A percentile compares a stretch with the other conserved stretches of the same genome.
These are phyloP conservation scores for Suricata suricatta DNA, from an alignment of 2,113 vertebrate genomes.

Conservation along the genomic window DNA sequence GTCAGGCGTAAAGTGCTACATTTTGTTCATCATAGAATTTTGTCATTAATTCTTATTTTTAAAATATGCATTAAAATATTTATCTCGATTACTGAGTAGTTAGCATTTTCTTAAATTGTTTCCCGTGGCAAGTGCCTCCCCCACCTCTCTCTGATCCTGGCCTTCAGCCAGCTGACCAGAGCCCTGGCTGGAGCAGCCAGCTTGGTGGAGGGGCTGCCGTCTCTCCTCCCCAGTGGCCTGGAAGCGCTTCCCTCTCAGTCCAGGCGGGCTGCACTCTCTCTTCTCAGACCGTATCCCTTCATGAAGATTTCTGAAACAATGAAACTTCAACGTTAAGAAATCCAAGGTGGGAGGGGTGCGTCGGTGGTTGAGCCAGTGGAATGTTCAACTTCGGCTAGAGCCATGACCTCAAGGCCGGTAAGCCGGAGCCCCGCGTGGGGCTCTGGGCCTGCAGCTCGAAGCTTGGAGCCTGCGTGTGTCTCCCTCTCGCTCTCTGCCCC, in stretches of 20 bases:
- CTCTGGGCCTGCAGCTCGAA: too few species aligned
- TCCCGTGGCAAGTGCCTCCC: neutral
- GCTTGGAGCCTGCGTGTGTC: too few species aligned
- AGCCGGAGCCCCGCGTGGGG: too few species aligned
- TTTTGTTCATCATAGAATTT: neutral
- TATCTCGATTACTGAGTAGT: neutral
- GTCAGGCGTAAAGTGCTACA: neutral
- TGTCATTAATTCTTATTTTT: neutral
- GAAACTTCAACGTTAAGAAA: neutral
- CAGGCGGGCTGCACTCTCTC: neutral
- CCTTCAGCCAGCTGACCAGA: neutral
- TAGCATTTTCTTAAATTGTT: neutral
- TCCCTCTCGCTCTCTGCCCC: too few species aligned
- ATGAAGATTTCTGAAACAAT: neutral
- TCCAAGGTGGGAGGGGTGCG: neutral
- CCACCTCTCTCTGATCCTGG: neutral
- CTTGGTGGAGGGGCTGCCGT: fast-evolving
- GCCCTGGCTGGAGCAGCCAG: neutral
- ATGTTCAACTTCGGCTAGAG: too few species aligned
- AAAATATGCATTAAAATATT: neutral
- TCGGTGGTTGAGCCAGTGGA: too few species aligned
- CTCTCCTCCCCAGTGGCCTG: neutral
- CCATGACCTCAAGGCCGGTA: too few species aligned
- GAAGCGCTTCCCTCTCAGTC: neutral
- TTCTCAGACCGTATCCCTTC: neutral